Base-by-base conservation (phyloP, 2,113 vertebrate genomes). In the Antennarius striatus region DNA sequence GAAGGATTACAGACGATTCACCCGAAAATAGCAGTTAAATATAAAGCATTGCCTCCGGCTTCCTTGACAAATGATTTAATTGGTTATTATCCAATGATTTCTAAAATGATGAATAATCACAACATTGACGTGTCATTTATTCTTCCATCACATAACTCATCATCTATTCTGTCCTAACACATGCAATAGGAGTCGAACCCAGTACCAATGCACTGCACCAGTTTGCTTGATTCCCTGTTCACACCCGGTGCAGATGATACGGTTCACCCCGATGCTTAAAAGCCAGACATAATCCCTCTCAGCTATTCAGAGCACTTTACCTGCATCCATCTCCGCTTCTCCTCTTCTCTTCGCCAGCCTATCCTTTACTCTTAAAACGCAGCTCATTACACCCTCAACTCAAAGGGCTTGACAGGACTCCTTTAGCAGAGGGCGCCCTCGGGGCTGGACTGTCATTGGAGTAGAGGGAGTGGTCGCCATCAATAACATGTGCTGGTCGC, bases 391-490 rank as follows among this genome's bases (percentile, higher is more conserved):
- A 68, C 48, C 63, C 47, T 52, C 29, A 67, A 73, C 64, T 78
- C 52, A 78, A 71, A 47, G 32, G 71, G 49, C 15, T 63, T 80
- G 81, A 77, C 49, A 46, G 45, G 52, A 17, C 62, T 68, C 40
- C 39, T 82, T 58, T 57, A 59, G 45, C 60, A 60, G 47, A 66
- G 32, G 22, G 63, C 3, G 13, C 47, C 78, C 76, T 65, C 47
- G 4, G 73, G 85, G 55, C 28, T 72, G 5, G 11, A 17, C 71
- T 54, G 50, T 74, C 66, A 61, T 50, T 43, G 30, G 46, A 53
- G 56, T 68, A 16, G 56, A 74, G 81, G 82, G 76, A 77, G 80
- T 52, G 76, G 82, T 73, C 59, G 9, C 75, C 67, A 71, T 79
- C 22, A 32, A 72, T 76, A 81, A 68, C 71, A 62, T 0, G 0